Evolutionary conservation across 2,797 vertebrate species (phyloP).

Genomic region (Alca torda): DNA sequence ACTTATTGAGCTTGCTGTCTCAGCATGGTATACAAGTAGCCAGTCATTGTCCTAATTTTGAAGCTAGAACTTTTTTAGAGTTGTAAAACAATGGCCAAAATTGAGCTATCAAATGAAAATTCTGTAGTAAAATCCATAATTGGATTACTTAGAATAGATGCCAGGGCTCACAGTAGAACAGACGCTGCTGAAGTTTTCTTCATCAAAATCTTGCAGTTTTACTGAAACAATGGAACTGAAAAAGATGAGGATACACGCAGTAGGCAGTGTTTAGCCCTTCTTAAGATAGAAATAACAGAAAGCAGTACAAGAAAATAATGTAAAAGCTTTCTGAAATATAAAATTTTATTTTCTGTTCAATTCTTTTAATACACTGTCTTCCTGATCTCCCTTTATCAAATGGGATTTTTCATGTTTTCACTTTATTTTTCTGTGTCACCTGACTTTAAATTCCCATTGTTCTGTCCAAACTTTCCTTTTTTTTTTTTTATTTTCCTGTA

Average conservation of each 20-base stretch:
- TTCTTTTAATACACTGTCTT: neutral
- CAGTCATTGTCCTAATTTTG: neutral
- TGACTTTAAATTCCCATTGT: neutral
- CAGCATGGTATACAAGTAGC: neutral
- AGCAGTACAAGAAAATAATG: neutral
- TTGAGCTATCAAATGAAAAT: neutral
- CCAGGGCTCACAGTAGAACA: neutral
- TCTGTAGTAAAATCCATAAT: neutral
- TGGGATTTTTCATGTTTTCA: neutral
- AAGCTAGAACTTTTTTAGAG: neutral
- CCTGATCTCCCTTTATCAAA: neutral
- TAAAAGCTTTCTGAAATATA: neutral
- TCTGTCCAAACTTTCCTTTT: neutral
- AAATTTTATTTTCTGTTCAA: neutral
- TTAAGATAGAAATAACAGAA: neutral
- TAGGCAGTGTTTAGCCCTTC: neutral
- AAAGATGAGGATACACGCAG: neutral
- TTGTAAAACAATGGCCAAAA: neutral
- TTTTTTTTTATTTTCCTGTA: neutral
- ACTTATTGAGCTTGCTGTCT: neutral
- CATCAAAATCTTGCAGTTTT: neutral
- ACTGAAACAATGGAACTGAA: neutral
- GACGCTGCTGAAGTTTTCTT: neutral
- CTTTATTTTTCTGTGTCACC: neutral
- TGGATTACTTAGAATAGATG: neutral